These are phyloP conservation scores for Achlya flavicornis DNA, from an alignment of 2,888 invertebrate genomes.

Conservation along the genomic window DNA sequence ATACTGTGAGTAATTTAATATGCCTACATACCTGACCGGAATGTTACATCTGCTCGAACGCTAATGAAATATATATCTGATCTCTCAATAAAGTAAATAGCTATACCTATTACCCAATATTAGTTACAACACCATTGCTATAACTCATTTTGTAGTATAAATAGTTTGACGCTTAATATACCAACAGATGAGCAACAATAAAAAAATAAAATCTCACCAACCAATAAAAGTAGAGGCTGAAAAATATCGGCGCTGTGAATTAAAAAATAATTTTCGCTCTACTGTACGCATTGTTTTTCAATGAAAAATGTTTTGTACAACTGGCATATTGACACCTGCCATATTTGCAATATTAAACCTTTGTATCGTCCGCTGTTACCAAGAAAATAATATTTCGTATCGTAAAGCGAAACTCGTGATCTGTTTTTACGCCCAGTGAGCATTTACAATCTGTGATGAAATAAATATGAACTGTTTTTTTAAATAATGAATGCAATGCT, in stretches of 20 bases:
- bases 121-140: no score
- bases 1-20: background rate
- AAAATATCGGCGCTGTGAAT: background rate
- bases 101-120: no score
- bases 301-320: background rate
- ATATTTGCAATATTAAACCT: background rate
- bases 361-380: background rate
- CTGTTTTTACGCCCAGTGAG: background rate
- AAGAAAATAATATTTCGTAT: background rate
- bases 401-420: background rate
- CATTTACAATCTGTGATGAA: background rate
- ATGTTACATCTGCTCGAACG: background rate
- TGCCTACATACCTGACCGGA: background rate
- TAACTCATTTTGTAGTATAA: no score
- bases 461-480: no score
- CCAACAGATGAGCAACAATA: no score
- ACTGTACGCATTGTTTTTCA: background rate
- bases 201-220: background rate
- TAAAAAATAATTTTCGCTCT: background rate
- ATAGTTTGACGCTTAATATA: no score
- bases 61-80: background rate
- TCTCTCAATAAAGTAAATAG: no score
- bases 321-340: slow-evolving; percentile 2
- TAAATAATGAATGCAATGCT: no score
- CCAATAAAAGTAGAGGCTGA: no score